Percentiles rank a stretch among this genome's conserved stretches.
phyloP scores from a whole-genome alignment of 2,113 vertebrate species.

The Cinclus mexicanus region DNA sequence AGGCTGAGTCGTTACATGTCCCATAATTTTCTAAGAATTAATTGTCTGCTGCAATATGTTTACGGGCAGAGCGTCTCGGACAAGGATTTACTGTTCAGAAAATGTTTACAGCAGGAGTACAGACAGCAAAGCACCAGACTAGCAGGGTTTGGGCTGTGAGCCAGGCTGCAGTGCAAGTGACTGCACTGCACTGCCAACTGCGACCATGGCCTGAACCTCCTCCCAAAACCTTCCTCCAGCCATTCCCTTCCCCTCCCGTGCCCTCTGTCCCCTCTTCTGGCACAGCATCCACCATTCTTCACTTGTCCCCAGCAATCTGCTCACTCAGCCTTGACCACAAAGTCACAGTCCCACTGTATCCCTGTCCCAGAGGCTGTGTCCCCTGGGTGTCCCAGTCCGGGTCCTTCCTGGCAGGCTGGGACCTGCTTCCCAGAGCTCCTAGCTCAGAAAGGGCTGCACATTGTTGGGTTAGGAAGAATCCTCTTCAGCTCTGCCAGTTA shows the following conservation, averaged over 20 bases:
- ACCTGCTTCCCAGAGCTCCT: background rate
- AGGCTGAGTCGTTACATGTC: background rate
- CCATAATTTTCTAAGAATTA: background rate
- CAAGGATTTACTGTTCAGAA: background rate
- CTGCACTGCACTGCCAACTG: too few species aligned
- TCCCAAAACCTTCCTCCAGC: background rate
- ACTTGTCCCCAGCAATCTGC: background rate
- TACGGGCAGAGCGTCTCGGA: background rate
- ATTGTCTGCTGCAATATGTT: background rate
- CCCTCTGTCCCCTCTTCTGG: background rate
- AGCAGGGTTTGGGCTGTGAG: background rate
- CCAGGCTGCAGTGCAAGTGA: background rate
- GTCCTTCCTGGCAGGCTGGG: background rate
- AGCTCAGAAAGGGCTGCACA: background rate
- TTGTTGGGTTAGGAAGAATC: background rate
- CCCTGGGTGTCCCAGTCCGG: accelerated
- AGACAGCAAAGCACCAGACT: background rate
- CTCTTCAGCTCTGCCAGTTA: background rate
- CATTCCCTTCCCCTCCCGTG: background rate
- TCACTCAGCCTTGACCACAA: background rate
- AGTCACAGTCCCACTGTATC: too few species aligned
- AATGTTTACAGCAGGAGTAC: background rate
- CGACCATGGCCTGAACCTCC: background rate
- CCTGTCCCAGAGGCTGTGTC: background rate
- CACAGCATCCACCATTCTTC: background rate